Base-by-base conservation (phyloP, 2,113 vertebrate species). In the Trinectes maculatus region DNA sequence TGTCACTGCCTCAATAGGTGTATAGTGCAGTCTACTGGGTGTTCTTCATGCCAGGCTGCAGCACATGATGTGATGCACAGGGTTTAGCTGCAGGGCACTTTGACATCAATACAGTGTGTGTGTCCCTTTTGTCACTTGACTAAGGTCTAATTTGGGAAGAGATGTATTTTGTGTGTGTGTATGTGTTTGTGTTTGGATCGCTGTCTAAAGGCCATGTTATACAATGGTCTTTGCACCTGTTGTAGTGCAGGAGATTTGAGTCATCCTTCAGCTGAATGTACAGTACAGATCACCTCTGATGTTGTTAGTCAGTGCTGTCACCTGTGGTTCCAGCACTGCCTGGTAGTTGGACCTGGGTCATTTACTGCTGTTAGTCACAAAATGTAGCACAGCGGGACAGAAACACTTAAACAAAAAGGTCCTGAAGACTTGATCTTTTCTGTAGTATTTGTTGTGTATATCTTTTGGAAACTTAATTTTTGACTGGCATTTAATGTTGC, bases 81-180 rank as follows among this genome's bases (percentile, higher is more conserved):
- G 76, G 63, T 77, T 80, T 69, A 75, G 74, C 71, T 61, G 51
- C 40, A 64, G 81, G 80, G 53, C 83, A 65, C 80, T 75, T 57
- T 86, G 86, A 85, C 80, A 85, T 88, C 78, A 83, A 69, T 59
- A 72, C 60, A 54, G 28, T 67, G 52, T 79, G 65, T 72, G 46
- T 80, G 76, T 89, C 63, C 61, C 85, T 86, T 74, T 77, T 89
- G 89, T 91, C 91, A 93, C 89, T 91, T 92, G 90, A 92, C 85
- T 90, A 21, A 13, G 18, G 34, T 85, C 89, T 92, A 91, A 91
- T 86, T 87, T 82, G 29, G 85, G 87, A 84, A 61, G 52, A 75
- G 80, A 82, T 85, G 85, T 64, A 82, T 79, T 75, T 81, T 62
- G 48, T 61, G 65, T 46, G 48, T 47, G 34, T 54, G 47, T 36